These are phyloP conservation scores for Leptosomus discolor DNA, from an alignment of 2,113 vertebrate genomes.

Conservation along the genomic window DNA sequence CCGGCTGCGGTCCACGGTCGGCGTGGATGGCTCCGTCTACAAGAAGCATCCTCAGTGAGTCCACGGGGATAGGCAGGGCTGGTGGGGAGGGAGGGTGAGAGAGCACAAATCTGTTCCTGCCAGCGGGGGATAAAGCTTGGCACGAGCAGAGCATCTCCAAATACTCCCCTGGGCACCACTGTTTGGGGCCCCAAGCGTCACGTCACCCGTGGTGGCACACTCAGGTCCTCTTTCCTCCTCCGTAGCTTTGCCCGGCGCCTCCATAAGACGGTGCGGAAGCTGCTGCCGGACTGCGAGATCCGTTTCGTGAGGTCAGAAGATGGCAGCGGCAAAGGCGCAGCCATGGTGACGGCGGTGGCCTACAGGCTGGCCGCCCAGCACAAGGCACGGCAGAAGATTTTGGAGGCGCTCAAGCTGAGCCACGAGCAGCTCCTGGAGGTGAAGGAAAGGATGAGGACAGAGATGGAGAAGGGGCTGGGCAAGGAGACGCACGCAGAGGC, in stretches of 20 bases:
- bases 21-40: conserved; percentile 92
- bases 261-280: conserved; percentile 86
- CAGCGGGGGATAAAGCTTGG: accelerated
- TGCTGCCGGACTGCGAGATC: conserved; percentile 91
- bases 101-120: neutral
- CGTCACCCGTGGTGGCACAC: accelerated
- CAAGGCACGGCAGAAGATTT: conserved; percentile 79
- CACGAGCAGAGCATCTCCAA: neutral
- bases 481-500: conserved; percentile 76
- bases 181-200: neutral
- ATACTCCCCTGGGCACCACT: accelerated
- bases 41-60: conserved; percentile 95
- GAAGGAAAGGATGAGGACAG: conserved; percentile 82
- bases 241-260: conserved; percentile 86
- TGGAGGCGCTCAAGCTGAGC: conserved; percentile 83
- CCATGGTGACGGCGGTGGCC: conserved; percentile 97
- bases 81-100: neutral
- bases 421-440: conserved; percentile 86
- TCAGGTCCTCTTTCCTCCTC: neutral
- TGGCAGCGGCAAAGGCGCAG: conserved; percentile 92
- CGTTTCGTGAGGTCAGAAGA: conserved; percentile 90
- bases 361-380: conserved; percentile 87
- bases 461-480: conserved; percentile 84
- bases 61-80: accelerated
- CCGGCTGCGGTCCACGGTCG: conserved; percentile 85